These are phyloP conservation scores for Campylomormyrus tamandua DNA, from an alignment of 2,113 vertebrate species.

Conservation along the genomic window DNA sequence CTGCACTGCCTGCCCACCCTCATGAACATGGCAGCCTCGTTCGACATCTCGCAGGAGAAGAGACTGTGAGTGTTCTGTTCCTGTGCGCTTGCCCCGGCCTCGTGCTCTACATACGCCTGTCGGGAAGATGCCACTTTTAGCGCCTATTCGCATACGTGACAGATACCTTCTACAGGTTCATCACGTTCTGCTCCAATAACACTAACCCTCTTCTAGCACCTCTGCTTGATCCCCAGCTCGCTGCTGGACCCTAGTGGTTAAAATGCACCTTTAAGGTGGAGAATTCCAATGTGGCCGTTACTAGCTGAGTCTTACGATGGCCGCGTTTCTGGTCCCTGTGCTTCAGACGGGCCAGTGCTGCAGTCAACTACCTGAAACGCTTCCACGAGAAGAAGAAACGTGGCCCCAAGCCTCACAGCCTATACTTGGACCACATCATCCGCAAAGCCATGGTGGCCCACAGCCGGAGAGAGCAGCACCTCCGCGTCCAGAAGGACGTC, in stretches of 20 bases:
- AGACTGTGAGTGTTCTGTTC: constrained; percentile 71
- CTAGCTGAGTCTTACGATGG: not conserved
- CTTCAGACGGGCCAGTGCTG: constrained; percentile 83
- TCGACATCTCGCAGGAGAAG: constrained; percentile 91
- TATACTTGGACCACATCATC: constrained; percentile 93
- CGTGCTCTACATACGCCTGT: not conserved
- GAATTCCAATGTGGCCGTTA: not conserved
- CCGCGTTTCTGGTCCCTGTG: constrained; percentile 19
- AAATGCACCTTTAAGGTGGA: not conserved
- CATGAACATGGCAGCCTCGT: constrained; percentile 97
- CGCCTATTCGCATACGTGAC: not conserved
- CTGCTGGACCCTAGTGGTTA: not conserved
- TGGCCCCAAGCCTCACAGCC: constrained; percentile 88
- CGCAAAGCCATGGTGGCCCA: constrained; percentile 81
- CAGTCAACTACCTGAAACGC: constrained; percentile 88
- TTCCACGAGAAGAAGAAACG: constrained; percentile 97
- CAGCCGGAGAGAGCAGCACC: constrained; percentile 79
- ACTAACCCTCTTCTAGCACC: not conserved
- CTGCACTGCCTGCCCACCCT: constrained; percentile 92
- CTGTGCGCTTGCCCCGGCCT: not conserved
- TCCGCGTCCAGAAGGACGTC: constrained; percentile 82
- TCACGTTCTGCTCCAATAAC: not conserved
- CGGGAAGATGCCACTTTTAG: not conserved
- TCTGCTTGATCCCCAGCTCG: not conserved
- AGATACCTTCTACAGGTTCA: not conserved